A percentile compares a stretch with the other conserved stretches of the same genome.
These are phyloP conservation scores for Suncus etruscus DNA, from an alignment of 2,113 vertebrate species.

Conservation along the genomic window DNA sequence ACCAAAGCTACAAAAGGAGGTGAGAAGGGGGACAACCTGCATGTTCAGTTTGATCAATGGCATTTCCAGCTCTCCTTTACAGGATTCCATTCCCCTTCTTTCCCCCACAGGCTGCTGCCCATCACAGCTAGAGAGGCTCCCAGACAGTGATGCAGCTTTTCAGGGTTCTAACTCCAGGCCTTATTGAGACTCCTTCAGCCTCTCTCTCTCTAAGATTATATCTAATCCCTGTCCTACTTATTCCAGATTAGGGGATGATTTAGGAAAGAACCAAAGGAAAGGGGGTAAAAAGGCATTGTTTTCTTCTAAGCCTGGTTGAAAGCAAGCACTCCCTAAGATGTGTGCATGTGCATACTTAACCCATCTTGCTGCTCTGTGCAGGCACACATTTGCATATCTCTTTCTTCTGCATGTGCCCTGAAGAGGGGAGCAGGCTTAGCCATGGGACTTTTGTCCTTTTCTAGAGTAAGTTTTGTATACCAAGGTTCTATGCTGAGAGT, in stretches of 20 bases:
- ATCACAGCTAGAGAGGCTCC: background rate
- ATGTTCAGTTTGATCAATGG: background rate
- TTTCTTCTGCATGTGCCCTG: background rate
- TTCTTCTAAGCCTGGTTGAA: constrained; percentile 68
- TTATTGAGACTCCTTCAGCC: background rate
- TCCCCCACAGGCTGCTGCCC: background rate
- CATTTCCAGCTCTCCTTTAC: background rate
- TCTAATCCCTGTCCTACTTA: constrained; percentile 60
- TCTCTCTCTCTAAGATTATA: background rate
- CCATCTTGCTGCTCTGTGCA: background rate
- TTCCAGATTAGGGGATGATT: constrained; percentile 33
- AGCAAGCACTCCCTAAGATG: background rate
- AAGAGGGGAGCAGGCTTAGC: background rate
- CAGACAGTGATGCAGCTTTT: background rate
- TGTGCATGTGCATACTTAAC: constrained; percentile 22
- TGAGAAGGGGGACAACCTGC: background rate
- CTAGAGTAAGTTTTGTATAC: constrained; percentile 8
- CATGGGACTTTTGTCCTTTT: constrained; percentile 5
- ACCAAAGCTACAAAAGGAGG: background rate
- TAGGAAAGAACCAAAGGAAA: constrained; percentile 33
- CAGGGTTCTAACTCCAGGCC: background rate
- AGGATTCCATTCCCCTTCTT: background rate
- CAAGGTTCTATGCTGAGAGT: background rate
- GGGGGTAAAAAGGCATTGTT: constrained; percentile 10
- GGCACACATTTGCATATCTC: background rate